Conservation (phyloP, 2,113 vertebrate species). For the Harpagus bidentatus region DNA sequence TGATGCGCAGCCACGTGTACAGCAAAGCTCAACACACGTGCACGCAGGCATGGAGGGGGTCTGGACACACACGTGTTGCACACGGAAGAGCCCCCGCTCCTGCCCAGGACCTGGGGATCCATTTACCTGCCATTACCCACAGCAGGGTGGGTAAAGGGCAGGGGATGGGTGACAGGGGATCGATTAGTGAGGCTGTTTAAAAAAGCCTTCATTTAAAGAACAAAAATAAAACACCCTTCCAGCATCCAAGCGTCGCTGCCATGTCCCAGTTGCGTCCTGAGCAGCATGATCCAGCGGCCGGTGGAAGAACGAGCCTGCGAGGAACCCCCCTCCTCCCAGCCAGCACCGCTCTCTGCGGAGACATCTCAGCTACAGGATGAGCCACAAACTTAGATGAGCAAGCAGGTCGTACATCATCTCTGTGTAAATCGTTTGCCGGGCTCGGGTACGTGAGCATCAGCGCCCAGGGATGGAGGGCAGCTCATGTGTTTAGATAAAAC, state of each 20-base stretch:
- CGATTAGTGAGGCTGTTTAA: constrained; percentile 23
- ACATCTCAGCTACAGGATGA: background rate
- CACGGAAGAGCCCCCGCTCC: background rate
- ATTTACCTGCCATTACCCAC: background rate
- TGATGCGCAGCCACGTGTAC: background rate
- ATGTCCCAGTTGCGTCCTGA: background rate
- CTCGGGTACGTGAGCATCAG: background rate
- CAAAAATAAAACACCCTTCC: background rate
- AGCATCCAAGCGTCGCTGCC: background rate
- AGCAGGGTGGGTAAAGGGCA: background rate
- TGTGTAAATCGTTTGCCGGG: background rate
- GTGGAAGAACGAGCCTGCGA: background rate
- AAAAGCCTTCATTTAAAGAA: background rate
- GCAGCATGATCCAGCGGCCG: background rate
- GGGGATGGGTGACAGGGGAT: background rate
- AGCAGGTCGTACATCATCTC: constrained; percentile 35
- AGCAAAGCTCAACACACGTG: background rate
- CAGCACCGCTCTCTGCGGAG: background rate
- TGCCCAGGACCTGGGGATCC: background rate
- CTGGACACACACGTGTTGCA: background rate
- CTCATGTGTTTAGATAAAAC: background rate
- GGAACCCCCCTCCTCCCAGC: background rate
- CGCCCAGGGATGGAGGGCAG: background rate
- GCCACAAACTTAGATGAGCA: constrained; percentile 14
- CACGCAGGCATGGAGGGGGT: fast-evolving